These are phyloP conservation scores for Drosophila putrida DNA, from an alignment of 2,888 invertebrate species.

Conservation along the genomic window DNA sequence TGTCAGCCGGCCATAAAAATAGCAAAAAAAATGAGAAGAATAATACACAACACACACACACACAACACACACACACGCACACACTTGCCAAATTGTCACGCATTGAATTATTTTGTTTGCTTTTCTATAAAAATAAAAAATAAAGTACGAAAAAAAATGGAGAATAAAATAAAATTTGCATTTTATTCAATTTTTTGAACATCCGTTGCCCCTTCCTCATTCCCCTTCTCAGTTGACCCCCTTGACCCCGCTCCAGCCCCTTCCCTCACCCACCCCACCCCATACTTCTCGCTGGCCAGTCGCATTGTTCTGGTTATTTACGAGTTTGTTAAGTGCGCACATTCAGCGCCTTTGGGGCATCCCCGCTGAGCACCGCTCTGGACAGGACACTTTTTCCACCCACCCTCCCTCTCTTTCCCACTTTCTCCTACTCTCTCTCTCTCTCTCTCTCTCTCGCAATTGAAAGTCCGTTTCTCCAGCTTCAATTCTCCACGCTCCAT, in stretches of 20 bases:
- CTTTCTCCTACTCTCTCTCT: slow-evolving; percentile 7
- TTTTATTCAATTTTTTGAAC: slow-evolving; percentile 82
- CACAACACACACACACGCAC: slow-evolving; percentile 7
- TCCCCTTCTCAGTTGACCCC: not conserved
- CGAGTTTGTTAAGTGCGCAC: slow-evolving; percentile 80
- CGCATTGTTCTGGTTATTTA: slow-evolving; percentile 79
- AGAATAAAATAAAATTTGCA: slow-evolving; percentile 79
- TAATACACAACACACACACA: slow-evolving; percentile 30
- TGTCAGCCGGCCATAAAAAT: slow-evolving; percentile 64
- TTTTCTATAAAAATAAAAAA: slow-evolving; percentile 36
- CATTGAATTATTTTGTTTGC: slow-evolving; percentile 79
- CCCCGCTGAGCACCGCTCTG: slow-evolving; percentile 40
- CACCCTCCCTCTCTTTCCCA: not conserved
- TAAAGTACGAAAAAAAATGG: slow-evolving; percentile 23
- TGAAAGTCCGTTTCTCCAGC: not conserved
- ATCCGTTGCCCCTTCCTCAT: slow-evolving; percentile 26
- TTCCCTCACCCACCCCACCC: slow-evolving; percentile 9
- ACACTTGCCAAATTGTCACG: slow-evolving; percentile 74
- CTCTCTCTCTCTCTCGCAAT: not conserved
- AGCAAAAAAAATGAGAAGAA: slow-evolving; percentile 48
- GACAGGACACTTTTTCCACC: slow-evolving; percentile 43
- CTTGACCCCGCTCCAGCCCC: not conserved
- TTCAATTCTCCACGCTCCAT: slow-evolving; percentile 61
- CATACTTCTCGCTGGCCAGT: slow-evolving; percentile 45
- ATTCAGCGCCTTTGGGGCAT: slow-evolving; percentile 56